Base-by-base conservation (phyloP, 2,113 vertebrate genomes). In the Lophius piscatorius region DNA sequence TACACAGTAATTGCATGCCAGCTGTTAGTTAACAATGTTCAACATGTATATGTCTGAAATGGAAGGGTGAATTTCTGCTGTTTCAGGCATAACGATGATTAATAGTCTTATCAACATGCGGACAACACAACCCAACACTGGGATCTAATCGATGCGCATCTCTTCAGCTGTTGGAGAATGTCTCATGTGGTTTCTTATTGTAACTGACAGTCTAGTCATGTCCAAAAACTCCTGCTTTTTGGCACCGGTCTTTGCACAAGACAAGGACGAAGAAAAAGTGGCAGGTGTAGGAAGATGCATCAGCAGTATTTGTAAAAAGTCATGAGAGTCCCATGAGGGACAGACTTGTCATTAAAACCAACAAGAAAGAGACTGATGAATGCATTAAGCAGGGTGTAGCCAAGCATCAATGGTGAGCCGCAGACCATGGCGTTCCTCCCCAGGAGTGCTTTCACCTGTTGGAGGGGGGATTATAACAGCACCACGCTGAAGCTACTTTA, bases 291-390 rank as follows among this genome's bases (percentile, higher is more conserved):
- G 72, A 65, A 75, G 65, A 78, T 66, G 72, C 76, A 70, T 94
- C 93, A 94, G 91, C 93, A 92, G 56, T 89, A 92, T 93, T 89
- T 92, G 90, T 85, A 86, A 92, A 89, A 91, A 87, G 84, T 84
- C 88, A 84, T 82, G 81, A 33, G 72, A 79, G 68, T 88, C 88
- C 86, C 90, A 60, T 22, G 67, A 84, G 90, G 80, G 51, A 18
- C 60, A 62, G 72, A 76, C 81, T 87, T 88, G 89, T 92, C 93
- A 89, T 92, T 91, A 92, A 80, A 76, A 78, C 86, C 89, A 69
- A 83, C 70, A 74, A 87, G 81, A 87, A 92, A 90, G 94, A 89
- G 90, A 90, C 91, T 94, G 92, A 86, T 89, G 89, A 89, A 92
- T 93, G 93, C 89, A 93, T 92, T 94, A 94, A 92, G 90, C 79